A percentile compares a stretch with the other conserved stretches of the same genome.
phyloP scores from a whole-genome alignment of 1,140 invertebrate genomes.

The Drosophila guanche region DNA sequence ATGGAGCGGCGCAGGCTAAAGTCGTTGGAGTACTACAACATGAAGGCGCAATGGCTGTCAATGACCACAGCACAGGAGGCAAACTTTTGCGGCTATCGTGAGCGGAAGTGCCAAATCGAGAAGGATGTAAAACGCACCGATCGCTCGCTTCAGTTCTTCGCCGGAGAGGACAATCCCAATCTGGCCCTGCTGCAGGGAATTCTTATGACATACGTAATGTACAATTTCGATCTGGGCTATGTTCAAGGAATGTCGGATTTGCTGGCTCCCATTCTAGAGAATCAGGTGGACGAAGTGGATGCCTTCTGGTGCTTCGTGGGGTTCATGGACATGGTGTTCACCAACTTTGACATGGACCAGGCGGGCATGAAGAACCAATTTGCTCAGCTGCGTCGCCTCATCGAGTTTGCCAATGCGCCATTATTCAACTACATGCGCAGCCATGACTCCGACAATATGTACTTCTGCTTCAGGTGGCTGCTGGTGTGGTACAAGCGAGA shows the following conservation, averaged over 20 bases:
- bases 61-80: constrained; percentile 94
- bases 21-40: constrained; percentile 94
- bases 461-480: constrained; percentile 98
- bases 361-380: constrained; percentile 98
- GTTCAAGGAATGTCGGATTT: constrained; percentile 99
- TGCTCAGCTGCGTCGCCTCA: constrained; percentile 91
- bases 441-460: constrained; percentile 98
- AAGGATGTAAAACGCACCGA: constrained; percentile 99
- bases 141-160: constrained; percentile 94
- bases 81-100: constrained; percentile 94
- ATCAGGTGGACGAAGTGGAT: constrained; percentile 88
- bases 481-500: constrained; percentile 93
- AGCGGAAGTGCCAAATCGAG: constrained; percentile 97
- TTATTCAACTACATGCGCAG: constrained; percentile 93
- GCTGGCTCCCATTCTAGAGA: constrained; percentile 94
- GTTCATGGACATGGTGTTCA: constrained; percentile 98
- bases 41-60: constrained; percentile 98
- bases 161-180: constrained; percentile 96
- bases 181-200: constrained; percentile 94
- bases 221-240: constrained; percentile 99
- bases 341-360: constrained; percentile 99
- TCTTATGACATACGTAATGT: constrained; percentile 99
- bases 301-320: constrained; percentile 99
- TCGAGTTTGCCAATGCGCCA: constrained; percentile 92
- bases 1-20: constrained; percentile 88